Percentiles rank a stretch among this genome's conserved stretches.
These are phyloP conservation scores for Propithecus deckenii DNA, from an alignment of 2,797 vertebrate species.

Conservation along the genomic window DNA sequence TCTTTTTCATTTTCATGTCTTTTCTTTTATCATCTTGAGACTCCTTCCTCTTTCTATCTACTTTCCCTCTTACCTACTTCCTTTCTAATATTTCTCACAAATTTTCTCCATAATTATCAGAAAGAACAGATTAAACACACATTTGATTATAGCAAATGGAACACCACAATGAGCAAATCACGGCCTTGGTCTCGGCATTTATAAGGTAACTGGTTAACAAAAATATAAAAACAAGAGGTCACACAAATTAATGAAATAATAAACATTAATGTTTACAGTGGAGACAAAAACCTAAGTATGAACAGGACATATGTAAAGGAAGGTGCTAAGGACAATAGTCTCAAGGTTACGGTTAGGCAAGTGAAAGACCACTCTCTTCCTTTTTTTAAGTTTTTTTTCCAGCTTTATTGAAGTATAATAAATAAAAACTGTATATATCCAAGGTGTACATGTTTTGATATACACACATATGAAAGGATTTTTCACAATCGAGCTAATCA, in stretches of 20 bases:
- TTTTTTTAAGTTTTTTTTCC: not conserved
- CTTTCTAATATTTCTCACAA: slow-evolving; percentile 40
- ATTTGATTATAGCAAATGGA: not conserved
- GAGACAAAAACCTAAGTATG: not conserved
- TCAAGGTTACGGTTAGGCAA: not conserved
- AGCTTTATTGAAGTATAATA: not conserved
- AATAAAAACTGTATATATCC: not conserved
- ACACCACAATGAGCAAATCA: slow-evolving; percentile 39
- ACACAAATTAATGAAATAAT: not conserved
- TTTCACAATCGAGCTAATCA: not conserved
- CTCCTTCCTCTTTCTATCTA: not conserved
- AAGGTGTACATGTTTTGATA: not conserved
- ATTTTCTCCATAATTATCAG: slow-evolving; percentile 37
- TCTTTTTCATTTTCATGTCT: slow-evolving; percentile 28
- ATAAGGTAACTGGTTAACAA: slow-evolving; percentile 39
- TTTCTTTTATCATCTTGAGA: not conserved
- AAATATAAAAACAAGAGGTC: slow-evolving; percentile 44
- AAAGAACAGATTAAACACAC: slow-evolving; percentile 9
- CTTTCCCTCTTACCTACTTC: slow-evolving; percentile 14
- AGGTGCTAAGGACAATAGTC: not conserved
- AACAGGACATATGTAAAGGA: not conserved
- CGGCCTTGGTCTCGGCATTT: not conserved
- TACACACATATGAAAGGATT: not conserved
- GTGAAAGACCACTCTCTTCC: not conserved
- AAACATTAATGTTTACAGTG: not conserved